Percentiles rank a stretch among this genome's conserved stretches.
Conservation (phyloP, 1,140 invertebrate genomes). For the Drosophila aff. region DNA sequence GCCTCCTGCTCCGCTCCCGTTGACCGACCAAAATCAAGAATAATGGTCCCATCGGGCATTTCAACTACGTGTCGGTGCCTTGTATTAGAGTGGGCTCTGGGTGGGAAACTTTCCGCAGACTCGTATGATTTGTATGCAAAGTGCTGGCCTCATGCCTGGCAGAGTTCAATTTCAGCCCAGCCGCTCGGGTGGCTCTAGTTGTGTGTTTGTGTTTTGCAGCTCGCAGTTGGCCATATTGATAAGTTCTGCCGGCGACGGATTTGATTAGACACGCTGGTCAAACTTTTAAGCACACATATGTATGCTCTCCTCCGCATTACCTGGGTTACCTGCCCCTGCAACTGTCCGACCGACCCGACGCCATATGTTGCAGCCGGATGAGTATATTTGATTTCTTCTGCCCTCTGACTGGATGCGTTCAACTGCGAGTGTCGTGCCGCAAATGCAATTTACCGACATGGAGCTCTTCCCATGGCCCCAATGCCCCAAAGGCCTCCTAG, state of each 20-base stretch:
- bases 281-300: conserved; percentile 47
- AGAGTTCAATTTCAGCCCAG: conserved; percentile 72
- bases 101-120: conserved; percentile 28
- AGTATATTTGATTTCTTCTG: conserved; percentile 75
- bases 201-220: conserved; percentile 63
- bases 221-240: conserved; percentile 76
- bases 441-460: conserved; percentile 73
- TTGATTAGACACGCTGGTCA: conserved; percentile 62
- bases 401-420: conserved; percentile 57
- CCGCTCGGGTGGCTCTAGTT: conserved; percentile 35
- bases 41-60: conserved; percentile 76
- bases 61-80: conserved; percentile 49
- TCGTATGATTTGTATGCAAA: conserved; percentile 81
- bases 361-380: conserved; percentile 39
- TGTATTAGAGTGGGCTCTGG: conserved; percentile 33
- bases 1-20: neutral
- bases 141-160: conserved; percentile 62
- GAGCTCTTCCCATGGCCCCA: conserved; percentile 23
- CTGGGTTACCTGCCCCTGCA: conserved; percentile 20
- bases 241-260: conserved; percentile 59
- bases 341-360: conserved; percentile 1
- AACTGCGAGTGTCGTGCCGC: conserved; percentile 77
- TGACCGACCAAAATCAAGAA: conserved; percentile 67
- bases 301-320: conserved; percentile 10
- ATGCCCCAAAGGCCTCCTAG: conserved; percentile 14